These are phyloP conservation scores for Caenorhabditis sp. DNA, from an alignment of 2,888 invertebrate genomes.

Conservation along the genomic window DNA sequence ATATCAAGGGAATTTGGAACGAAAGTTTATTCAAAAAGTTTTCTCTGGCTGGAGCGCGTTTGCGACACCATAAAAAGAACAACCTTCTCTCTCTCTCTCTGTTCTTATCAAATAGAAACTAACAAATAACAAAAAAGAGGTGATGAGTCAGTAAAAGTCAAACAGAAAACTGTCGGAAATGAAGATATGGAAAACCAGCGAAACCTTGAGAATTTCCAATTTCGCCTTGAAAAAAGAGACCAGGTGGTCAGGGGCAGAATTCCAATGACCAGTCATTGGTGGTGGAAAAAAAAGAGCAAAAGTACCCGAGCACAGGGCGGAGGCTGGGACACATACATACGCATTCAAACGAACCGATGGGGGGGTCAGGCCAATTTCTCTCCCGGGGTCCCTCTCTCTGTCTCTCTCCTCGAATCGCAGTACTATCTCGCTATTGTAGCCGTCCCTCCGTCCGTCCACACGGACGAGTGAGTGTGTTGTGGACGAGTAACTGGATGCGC, in stretches of 20 bases:
- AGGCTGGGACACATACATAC: neutral
- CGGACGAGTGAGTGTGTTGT: constrained; percentile 9
- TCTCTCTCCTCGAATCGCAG: constrained; percentile 20
- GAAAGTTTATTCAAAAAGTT: too few species aligned
- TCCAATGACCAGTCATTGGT: constrained; percentile 18
- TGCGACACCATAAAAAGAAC: neutral
- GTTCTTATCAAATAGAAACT: neutral
- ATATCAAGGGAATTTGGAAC: too few species aligned
- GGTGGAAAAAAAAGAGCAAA: neutral
- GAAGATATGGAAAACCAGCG: constrained; percentile 18
- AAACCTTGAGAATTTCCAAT: constrained; percentile 62
- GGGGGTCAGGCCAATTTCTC: constrained; percentile 51
- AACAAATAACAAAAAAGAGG: neutral
- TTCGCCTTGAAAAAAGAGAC: constrained; percentile 5
- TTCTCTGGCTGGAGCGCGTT: neutral
- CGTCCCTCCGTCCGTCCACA: constrained; percentile 19
- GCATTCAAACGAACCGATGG: constrained; percentile 46
- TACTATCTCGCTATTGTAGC: constrained; percentile 58
- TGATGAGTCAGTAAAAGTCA: neutral
- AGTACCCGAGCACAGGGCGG: constrained; percentile 13
- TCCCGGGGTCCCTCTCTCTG: constrained; percentile 15
- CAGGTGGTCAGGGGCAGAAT: constrained; percentile 20
- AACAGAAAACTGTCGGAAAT: constrained; percentile 22
- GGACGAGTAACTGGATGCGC: constrained; percentile 64
- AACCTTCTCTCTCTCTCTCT: neutral